Base-by-base conservation (phyloP, 2,797 vertebrate species). In the Mallotus villosus region DNA sequence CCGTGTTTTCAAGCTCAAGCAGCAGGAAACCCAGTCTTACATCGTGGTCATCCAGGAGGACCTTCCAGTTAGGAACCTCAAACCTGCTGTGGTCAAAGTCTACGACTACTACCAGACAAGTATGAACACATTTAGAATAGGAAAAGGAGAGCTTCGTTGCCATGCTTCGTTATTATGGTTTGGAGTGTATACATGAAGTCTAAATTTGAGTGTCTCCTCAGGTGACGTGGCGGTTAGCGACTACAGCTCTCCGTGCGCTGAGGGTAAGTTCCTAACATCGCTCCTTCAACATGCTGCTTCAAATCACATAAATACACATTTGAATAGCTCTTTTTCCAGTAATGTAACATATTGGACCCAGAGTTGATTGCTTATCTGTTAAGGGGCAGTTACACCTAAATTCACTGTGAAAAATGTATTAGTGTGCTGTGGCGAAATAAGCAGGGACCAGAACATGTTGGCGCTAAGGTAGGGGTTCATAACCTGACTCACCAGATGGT, bases 41-140 rank as follows among this genome's bases (percentile, higher is more conserved):
- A 71, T 49, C 0, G 41, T 93, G 79, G 79, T 59, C 0, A 71
- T 93, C 0, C 74, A 79, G 65, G 81, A 90, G 76, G 87, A 91
- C 2, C 2, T 83, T 7, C 61, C 64, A 0, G 90, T 95, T 62
- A 78, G 85, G 71, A 91, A 93, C 74, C 84, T 91, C 75, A 92
- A 92, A 66, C 86, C 92, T 41, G 92, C 90, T 3, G 88, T 89
- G 71, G 83, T 92, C 60, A 89, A 78, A 71, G 80, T 93, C 68
- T 94, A 92, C 0, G 93, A 94, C 67, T 94, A 94, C 80, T 94
- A 95, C 82, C 89, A 94, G 82, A 90, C 86, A 19, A 88, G 92
- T 94, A 85, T 68, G 90, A 63, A 22, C 29, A 58, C n/a, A 71
- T 37, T 2, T 1, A 4, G 32, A 67, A 37, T 12, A 67, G 59